These are phyloP conservation scores for Balaenoptera acutorostrata DNA, from an alignment of 2,113 vertebrate genomes.

Conservation along the genomic window DNA sequence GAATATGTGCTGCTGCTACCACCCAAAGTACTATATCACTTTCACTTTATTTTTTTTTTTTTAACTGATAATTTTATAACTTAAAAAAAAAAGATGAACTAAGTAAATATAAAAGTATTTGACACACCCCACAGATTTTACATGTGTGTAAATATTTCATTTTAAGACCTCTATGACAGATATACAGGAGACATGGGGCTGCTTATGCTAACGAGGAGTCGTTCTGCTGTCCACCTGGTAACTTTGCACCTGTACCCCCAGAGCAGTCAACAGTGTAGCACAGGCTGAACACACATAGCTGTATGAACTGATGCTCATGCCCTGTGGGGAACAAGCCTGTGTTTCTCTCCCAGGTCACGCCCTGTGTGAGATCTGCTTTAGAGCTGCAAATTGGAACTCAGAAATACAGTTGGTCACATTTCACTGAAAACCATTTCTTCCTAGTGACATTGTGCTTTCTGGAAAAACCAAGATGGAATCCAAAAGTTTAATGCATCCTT, in stretches of 20 bases:
- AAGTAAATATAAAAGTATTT: slow-evolving; percentile 60
- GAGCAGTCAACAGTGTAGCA: not conserved
- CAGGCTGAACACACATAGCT: not conserved
- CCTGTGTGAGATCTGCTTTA: not conserved
- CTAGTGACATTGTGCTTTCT: slow-evolving; percentile 4
- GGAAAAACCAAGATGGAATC: slow-evolving; percentile 23
- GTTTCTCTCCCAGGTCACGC: not conserved
- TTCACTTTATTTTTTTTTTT: slow-evolving; percentile 71
- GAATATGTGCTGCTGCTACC: slow-evolving; percentile 21
- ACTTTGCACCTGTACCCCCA: not conserved
- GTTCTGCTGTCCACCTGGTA: not conserved
- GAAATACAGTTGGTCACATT: not conserved
- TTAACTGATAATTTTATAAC: slow-evolving; percentile 70
- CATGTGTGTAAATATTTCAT: slow-evolving; percentile 44
- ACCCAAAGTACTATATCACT: slow-evolving; percentile 40
- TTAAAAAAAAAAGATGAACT: slow-evolving; percentile 51
- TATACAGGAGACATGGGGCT: not conserved
- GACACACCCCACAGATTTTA: slow-evolving; percentile 61
- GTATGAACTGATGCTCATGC: not conserved
- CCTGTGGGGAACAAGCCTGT: not conserved
- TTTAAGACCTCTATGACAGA: slow-evolving; percentile 36
- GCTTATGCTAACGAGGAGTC: not conserved
- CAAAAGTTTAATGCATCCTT: not conserved
- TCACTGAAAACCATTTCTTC: not conserved
- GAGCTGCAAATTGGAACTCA: not conserved